Conservation (phyloP, 1,140 invertebrate species). For the Eumaeus atala region DNA sequence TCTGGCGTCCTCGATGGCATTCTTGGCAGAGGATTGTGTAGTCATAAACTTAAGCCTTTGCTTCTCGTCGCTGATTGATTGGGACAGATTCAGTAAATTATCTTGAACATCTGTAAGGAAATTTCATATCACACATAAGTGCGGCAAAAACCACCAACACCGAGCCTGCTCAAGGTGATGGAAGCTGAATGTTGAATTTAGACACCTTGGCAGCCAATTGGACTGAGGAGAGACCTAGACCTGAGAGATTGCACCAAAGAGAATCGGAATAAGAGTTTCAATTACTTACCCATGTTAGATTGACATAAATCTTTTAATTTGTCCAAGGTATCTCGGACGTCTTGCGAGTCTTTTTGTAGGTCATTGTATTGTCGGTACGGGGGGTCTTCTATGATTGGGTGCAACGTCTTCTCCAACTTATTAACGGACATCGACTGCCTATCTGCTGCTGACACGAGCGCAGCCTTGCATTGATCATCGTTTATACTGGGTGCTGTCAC, state of each 20-base stretch:
- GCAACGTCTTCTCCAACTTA: conserved; percentile 16
- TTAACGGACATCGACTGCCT: conserved; percentile 13
- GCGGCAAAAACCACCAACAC: no score
- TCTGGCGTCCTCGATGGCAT: neutral
- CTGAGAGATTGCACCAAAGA: no score
- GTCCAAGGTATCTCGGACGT: neutral
- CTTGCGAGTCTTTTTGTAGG: neutral
- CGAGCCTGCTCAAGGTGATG: no score
- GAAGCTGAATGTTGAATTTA: no score
- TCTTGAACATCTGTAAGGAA: conserved; percentile 5
- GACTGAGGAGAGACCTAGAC: no score
- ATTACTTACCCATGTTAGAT: no score
- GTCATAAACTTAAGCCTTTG: neutral
- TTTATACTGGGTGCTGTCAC: conserved; percentile 26
- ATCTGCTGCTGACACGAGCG: conserved; percentile 22
- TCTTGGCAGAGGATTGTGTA: neutral
- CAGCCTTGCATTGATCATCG: conserved; percentile 21
- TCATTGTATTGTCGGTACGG: conserved; percentile 4
- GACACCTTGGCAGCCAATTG: no score
- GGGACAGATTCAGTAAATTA: conserved; percentile 13
- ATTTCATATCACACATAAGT: conserved; percentile 1
- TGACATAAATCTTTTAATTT: neutral
- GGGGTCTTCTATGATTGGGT: conserved; percentile 10
- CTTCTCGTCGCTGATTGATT: neutral
- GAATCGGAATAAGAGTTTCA: no score